Percentiles rank a stretch among this genome's conserved stretches.
These are phyloP conservation scores for Furnarius figulus DNA, from an alignment of 2,113 vertebrate genomes.

Conservation along the genomic window DNA sequence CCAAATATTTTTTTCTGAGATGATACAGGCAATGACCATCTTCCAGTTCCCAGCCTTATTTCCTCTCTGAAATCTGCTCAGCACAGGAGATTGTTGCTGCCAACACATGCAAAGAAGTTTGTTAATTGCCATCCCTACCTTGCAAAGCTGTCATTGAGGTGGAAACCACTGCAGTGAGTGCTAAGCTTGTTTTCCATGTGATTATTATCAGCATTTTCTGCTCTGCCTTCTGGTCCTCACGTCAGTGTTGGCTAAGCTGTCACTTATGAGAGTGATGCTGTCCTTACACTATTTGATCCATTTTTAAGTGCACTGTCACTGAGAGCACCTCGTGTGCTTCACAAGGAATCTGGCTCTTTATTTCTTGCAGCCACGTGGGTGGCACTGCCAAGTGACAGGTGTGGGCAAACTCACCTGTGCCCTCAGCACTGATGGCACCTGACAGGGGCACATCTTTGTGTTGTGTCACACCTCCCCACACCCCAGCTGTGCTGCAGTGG, in stretches of 20 bases:
- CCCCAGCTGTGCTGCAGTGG: neutral
- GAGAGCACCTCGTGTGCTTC: neutral
- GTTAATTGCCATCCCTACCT: neutral
- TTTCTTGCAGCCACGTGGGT: neutral
- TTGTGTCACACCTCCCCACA: neutral
- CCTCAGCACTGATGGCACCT: neutral
- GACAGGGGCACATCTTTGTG: neutral
- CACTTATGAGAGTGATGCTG: constrained; percentile 35
- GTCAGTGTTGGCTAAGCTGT: constrained; percentile 53
- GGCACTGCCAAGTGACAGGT: neutral
- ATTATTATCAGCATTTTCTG: constrained; percentile 40
- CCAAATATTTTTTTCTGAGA: neutral
- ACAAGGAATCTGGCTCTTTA: neutral
- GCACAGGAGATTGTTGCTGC: neutral
- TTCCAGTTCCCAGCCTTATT: neutral
- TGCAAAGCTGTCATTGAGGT: neutral
- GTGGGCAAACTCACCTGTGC: neutral
- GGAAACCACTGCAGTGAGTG: neutral
- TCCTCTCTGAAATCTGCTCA: neutral
- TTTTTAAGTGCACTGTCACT: neutral
- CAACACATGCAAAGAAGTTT: neutral
- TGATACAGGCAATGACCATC: neutral
- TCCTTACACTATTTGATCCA: constrained; percentile 22
- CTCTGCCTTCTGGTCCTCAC: constrained; percentile 44
- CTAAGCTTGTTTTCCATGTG: neutral